Evolutionary conservation across 2,113 vertebrate species (phyloP).

Genomic region (Plecotus auritus): DNA sequence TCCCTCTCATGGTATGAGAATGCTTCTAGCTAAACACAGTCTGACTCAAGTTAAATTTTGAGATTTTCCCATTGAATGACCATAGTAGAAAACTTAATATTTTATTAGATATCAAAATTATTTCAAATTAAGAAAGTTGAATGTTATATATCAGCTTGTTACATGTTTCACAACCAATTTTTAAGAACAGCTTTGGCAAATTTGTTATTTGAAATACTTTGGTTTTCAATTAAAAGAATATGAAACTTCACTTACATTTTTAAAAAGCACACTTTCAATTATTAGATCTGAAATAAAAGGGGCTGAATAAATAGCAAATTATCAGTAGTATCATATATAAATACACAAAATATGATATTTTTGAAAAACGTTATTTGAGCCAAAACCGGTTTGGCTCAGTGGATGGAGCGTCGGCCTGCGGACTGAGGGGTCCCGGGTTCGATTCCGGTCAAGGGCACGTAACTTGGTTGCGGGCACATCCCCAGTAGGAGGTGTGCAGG

Average conservation of each 20-base stretch:
- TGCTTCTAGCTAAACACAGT: background rate
- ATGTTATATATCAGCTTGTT: background rate
- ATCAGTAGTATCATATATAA: background rate
- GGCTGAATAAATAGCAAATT: background rate
- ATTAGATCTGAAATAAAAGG: background rate
- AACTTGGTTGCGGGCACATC: too few species aligned
- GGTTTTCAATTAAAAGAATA: background rate
- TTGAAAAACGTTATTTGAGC: background rate
- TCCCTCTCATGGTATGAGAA: background rate
- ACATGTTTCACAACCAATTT: background rate
- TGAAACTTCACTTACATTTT: background rate
- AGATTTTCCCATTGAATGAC: background rate
- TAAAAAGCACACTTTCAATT: background rate
- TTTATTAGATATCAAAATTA: background rate
- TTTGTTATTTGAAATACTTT: background rate
- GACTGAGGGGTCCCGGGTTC: too few species aligned
- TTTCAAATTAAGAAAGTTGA: conserved; percentile 2
- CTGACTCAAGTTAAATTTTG: background rate
- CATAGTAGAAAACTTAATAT: background rate
- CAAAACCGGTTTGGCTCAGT: too few species aligned
- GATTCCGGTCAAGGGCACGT: too few species aligned
- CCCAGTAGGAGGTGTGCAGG: too few species aligned
- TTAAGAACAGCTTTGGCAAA: background rate
- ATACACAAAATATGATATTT: background rate
- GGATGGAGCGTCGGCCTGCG: too few species aligned